phyloP scores from a whole-genome alignment of 1,140 invertebrate genomes.

The Cotesia chilonis region DNA sequence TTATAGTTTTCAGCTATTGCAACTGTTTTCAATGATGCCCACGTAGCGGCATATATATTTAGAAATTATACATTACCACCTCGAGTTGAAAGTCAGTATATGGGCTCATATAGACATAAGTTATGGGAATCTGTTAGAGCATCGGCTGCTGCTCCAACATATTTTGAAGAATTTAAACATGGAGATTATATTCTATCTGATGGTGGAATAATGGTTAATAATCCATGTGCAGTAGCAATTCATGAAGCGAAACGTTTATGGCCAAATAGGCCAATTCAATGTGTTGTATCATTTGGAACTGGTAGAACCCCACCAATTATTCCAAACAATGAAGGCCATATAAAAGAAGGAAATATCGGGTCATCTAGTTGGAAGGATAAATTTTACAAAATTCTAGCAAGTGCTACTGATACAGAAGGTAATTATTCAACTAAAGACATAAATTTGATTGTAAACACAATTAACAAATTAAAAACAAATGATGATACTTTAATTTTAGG shows the following conservation, averaged over 20 bases:
- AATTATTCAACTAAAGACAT: conserved; percentile 35
- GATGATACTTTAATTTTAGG: conserved; percentile 65
- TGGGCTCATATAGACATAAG: conserved; percentile 76
- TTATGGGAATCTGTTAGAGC: conserved; percentile 91
- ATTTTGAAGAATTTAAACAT: conserved; percentile 87
- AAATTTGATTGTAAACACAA: conserved; percentile 11
- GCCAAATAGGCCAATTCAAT: conserved; percentile 81
- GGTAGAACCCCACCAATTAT: conserved; percentile 69
- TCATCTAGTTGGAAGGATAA: conserved; percentile 80
- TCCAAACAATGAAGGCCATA: conserved; percentile 52
- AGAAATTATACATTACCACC: conserved; percentile 87
- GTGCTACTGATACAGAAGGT: conserved; percentile 91
- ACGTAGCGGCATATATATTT: conserved; percentile 88
- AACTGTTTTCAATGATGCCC: conserved; percentile 81
- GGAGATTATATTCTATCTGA: conserved; percentile 84
- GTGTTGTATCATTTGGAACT: conserved; percentile 89
- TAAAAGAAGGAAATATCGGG: conserved; percentile 42
- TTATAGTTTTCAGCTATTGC: conserved; percentile 79
- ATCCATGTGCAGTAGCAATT: conserved; percentile 88
- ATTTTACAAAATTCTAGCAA: conserved; percentile 85
- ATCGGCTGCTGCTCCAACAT: conserved; percentile 91
- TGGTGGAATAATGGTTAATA: conserved; percentile 82
- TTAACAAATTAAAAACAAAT: conserved; percentile 34
- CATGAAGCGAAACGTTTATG: conserved; percentile 88
- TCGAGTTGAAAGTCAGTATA: conserved; percentile 79